Percentiles rank a stretch among this genome's conserved stretches.
phyloP scores from a whole-genome alignment of 30 jellyfish, hydroid and myxozoan species.

The Phacellophora camtschatica region DNA sequence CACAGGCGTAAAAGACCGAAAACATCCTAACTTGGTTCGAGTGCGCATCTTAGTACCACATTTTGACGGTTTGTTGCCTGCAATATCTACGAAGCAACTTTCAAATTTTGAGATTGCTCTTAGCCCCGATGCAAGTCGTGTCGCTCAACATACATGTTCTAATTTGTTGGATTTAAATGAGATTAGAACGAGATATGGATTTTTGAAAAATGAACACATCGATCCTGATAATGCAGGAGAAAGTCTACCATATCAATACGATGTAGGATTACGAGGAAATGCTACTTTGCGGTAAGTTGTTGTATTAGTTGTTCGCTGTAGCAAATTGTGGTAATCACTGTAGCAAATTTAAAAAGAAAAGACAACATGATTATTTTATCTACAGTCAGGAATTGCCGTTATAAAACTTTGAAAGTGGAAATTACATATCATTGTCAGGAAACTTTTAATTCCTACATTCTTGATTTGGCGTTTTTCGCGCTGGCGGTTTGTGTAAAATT shows the following conservation, averaged over 20 bases:
- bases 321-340: too few relatives aligned
- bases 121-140: slow-evolving; percentile 93
- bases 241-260: slow-evolving; percentile 82
- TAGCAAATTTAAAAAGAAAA: too few relatives aligned
- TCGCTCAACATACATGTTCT: slow-evolving; percentile 92
- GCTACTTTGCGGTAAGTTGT: slow-evolving; percentile 75
- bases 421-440: too few relatives aligned
- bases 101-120: slow-evolving; percentile 77
- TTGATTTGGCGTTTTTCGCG: too few relatives aligned
- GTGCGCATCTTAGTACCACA: slow-evolving; percentile 90
- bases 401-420: too few relatives aligned
- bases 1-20: slow-evolving; percentile 88
- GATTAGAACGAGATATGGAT: slow-evolving; percentile 72
- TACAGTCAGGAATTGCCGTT: too few relatives aligned
- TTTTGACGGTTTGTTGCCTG: slow-evolving; percentile 93
- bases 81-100: slow-evolving; percentile 81
- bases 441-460: too few relatives aligned
- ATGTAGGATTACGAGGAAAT: slow-evolving; percentile 73
- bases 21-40: slow-evolving; percentile 81
- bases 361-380: too few relatives aligned
- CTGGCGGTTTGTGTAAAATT: too few relatives aligned
- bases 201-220: slow-evolving; percentile 41
- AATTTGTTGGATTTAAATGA: slow-evolving; percentile 80
- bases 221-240: slow-evolving; percentile 60
- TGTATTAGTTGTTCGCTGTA: neutral